These are phyloP conservation scores for Melanostoma mellinum DNA, from an alignment of 2,888 invertebrate genomes.

Conservation along the genomic window DNA sequence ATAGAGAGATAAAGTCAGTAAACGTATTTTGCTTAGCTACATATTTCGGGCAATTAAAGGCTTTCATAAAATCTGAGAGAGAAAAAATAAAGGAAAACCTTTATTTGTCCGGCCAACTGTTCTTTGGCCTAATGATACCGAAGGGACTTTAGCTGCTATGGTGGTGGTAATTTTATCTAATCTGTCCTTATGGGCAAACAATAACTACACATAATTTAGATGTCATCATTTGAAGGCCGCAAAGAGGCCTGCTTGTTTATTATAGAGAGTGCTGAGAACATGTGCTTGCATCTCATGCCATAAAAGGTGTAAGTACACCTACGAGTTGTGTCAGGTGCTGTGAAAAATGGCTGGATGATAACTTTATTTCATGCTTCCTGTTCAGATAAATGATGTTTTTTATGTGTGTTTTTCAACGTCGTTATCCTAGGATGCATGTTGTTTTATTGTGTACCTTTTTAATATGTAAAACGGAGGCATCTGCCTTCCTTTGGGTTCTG, in stretches of 20 bases:
- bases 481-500: conserved; percentile 1
- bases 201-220: too few relatives aligned
- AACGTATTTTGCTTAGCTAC: conserved; percentile 20
- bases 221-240: too few relatives aligned
- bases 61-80: conserved; percentile 3
- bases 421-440: neutral
- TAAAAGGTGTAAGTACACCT: neutral
- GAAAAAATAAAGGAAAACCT: conserved; percentile 31
- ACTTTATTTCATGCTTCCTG: conserved; percentile 44
- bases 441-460: neutral
- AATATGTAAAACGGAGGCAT: conserved; percentile 27
- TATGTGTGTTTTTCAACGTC: conserved; percentile 5
- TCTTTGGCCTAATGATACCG: too few relatives aligned
- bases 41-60: conserved; percentile 23
- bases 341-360: conserved; percentile 47
- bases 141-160: too few relatives aligned
- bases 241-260: too few relatives aligned
- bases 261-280: too few relatives aligned
- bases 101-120: neutral
- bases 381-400: conserved; percentile 13
- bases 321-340: conserved; percentile 16
- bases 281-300: neutral
- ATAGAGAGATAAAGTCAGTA: conserved; percentile 30
- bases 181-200: too few relatives aligned
- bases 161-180: too few relatives aligned